Evolutionary conservation across 1,140 invertebrate genomes (phyloP).

Genomic region (Brachionus rubens): DNA sequence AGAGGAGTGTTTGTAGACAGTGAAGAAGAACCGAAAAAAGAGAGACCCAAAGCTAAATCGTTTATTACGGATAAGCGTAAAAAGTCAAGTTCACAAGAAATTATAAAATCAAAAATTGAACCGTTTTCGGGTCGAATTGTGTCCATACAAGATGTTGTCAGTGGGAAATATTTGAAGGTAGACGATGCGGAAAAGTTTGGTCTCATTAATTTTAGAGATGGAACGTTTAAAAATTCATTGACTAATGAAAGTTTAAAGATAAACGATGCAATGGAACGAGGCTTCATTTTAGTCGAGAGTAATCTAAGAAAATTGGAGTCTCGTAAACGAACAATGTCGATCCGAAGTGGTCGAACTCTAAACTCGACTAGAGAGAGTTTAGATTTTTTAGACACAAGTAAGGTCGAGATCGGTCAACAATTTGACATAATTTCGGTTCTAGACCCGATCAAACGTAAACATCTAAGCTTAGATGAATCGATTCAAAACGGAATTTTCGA

Average conservation of each 20-base stretch:
- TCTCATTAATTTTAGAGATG: neutral
- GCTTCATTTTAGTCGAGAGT: slow-evolving; percentile 24
- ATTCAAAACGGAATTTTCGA: slow-evolving; percentile 14
- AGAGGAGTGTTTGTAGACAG: neutral
- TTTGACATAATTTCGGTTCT: slow-evolving; percentile 18
- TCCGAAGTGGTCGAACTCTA: neutral
- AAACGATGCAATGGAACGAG: slow-evolving; percentile 4
- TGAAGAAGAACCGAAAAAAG: neutral
- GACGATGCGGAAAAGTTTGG: slow-evolving; percentile 20
- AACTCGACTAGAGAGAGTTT: neutral
- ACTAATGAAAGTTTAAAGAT: slow-evolving; percentile 1
- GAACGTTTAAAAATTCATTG: slow-evolving; percentile 13
- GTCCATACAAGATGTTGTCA: neutral
- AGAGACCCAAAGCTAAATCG: neutral
- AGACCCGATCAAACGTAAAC: neutral
- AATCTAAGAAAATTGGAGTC: neutral
- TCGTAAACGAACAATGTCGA: neutral
- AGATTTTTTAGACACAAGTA: neutral
- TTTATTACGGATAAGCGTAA: neutral
- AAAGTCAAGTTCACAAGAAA: neutral
- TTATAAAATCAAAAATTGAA: neutral
- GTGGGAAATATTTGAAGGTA: slow-evolving; percentile 5
- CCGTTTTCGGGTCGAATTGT: slow-evolving; percentile 23
- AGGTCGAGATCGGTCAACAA: neutral
- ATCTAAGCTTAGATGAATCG: neutral